Conservation (phyloP, 2,113 vertebrate species). For the Chionomys nivalis region DNA sequence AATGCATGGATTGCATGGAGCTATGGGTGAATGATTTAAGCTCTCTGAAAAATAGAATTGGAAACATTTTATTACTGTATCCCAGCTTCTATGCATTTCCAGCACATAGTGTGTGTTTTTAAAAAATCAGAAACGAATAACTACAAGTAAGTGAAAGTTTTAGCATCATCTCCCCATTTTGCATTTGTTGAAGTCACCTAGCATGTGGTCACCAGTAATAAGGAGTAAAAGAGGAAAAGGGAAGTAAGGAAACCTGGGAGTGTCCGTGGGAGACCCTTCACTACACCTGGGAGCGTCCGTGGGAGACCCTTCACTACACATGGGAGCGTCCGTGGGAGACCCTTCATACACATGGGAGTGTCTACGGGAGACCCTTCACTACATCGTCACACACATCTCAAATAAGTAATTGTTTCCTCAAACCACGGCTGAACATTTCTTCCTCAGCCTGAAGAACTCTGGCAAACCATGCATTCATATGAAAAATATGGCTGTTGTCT, state of each 20-base stretch:
- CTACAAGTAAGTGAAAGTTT: background rate
- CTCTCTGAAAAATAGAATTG: background rate
- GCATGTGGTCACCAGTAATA: background rate
- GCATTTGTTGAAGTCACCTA: background rate
- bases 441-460: background rate
- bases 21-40: background rate
- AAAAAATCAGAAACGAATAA: background rate
- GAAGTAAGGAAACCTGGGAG: background rate
- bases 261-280: background rate
- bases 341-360: too few relatives aligned
- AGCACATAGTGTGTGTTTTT: background rate
- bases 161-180: background rate
- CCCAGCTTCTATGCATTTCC: background rate
- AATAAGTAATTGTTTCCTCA: constrained; percentile 25
- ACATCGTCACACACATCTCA: background rate
- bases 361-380: background rate
- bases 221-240: background rate
- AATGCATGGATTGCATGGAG: background rate
- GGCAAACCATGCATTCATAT: background rate
- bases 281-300: too few relatives aligned
- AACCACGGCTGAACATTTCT: background rate
- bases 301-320: background rate
- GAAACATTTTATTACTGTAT: background rate
- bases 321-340: too few relatives aligned
- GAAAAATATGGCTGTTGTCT: background rate